Evolutionary conservation across 1,140 invertebrate species (phyloP).

Genomic region (Hesperophylax magnus): DNA sequence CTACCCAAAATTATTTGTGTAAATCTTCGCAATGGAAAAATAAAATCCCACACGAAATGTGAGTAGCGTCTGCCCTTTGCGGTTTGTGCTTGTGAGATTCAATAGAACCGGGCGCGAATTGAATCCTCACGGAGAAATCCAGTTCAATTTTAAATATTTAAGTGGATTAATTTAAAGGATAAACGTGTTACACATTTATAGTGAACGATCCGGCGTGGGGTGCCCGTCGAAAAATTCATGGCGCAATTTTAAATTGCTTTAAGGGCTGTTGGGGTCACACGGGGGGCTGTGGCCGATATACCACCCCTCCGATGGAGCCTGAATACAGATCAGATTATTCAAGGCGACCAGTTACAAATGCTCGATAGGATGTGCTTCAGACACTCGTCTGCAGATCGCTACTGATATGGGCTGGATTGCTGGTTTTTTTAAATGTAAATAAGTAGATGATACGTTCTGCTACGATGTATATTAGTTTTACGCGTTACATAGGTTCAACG

Average conservation of each 20-base stretch:
- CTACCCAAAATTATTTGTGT: too few species aligned
- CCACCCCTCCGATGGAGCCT: neutral
- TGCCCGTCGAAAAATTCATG: conserved; percentile 46
- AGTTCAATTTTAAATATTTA: neutral
- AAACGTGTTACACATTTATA: conserved; percentile 11
- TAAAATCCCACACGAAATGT: too few species aligned
- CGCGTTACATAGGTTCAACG: too few species aligned
- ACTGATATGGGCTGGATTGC: too few species aligned
- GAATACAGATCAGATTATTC: conserved; percentile 52
- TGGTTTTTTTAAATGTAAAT: too few species aligned
- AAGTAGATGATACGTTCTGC: too few species aligned
- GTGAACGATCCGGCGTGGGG: neutral
- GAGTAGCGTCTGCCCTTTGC: too few species aligned
- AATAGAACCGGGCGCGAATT: too few species aligned
- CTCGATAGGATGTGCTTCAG: neutral
- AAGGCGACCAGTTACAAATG: conserved; percentile 25
- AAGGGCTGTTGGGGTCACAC: conserved; percentile 46
- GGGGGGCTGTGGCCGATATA: neutral
- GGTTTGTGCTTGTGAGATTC: too few species aligned
- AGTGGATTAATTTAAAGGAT: conserved; percentile 8
- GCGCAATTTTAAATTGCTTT: conserved; percentile 52
- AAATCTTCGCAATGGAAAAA: too few species aligned
- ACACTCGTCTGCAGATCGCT: too few species aligned
- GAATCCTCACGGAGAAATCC: neutral
- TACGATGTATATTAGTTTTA: too few species aligned